These are phyloP conservation scores for Campoplex capitator DNA, from an alignment of 2,888 invertebrate genomes.

Conservation along the genomic window DNA sequence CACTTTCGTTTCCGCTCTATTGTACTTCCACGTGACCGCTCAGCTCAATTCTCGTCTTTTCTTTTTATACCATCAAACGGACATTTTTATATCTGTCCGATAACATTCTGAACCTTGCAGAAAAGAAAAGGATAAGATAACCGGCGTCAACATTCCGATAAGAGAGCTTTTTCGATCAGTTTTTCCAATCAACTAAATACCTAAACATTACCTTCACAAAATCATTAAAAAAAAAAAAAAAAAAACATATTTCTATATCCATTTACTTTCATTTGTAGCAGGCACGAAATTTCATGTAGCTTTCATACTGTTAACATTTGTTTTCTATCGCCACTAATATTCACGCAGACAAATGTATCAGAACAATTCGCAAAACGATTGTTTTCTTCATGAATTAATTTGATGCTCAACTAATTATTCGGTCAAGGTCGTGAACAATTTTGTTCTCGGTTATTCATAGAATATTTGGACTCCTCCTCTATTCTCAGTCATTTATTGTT, in stretches of 20 bases:
- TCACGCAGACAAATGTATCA: too few species aligned
- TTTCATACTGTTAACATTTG: too few species aligned
- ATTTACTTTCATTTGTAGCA: neutral
- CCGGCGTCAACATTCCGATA: neutral
- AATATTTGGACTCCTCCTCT: neutral
- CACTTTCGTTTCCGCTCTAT: neutral
- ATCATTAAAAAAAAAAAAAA: too few species aligned
- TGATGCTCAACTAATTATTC: neutral
- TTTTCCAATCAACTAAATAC: neutral
- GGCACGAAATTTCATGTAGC: too few species aligned
- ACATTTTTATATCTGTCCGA: neutral
- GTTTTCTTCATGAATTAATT: too few species aligned
- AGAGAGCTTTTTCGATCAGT: neutral
- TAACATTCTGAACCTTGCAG: neutral
- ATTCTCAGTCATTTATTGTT: neutral
- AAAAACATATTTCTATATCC: neutral
- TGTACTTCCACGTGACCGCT: constrained; percentile 17
- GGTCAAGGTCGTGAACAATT: neutral
- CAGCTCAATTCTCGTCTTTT: neutral
- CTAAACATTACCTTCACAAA: neutral
- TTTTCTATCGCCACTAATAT: too few species aligned
- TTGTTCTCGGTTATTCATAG: neutral
- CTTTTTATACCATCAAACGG: constrained; percentile 24
- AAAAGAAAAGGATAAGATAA: constrained; percentile 1
- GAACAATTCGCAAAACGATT: too few species aligned